A percentile compares a stretch with the other conserved stretches of the same genome.
These are phyloP conservation scores for Vesta saturnalis DNA, from an alignment of 2,888 invertebrate genomes.

Conservation along the genomic window DNA sequence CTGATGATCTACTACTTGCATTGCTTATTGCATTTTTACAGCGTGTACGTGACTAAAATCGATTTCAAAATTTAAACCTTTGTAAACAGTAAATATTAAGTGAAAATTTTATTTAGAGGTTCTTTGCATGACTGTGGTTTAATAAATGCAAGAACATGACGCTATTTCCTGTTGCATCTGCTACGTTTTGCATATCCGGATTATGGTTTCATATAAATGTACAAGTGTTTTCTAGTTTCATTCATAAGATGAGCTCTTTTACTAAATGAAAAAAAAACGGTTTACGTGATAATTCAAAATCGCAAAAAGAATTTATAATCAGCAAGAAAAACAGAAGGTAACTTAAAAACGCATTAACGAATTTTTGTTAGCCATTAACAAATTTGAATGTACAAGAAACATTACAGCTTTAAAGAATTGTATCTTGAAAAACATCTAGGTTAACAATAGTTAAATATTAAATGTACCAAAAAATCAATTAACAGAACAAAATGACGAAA, in stretches of 20 bases:
- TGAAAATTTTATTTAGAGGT: constrained; percentile 6
- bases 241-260: no score
- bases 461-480: constrained; percentile 35
- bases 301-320: not conserved
- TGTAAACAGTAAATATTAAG: constrained; percentile 2
- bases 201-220: constrained; percentile 27
- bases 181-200: constrained; percentile 39
- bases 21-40: constrained; percentile 31
- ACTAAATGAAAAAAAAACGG: no score
- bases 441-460: not conserved
- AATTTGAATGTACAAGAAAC: constrained; percentile 10
- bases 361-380: constrained; percentile 6
- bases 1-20: constrained; percentile 37
- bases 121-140: constrained; percentile 12
- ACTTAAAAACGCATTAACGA: constrained; percentile 21
- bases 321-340: no score
- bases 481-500: constrained; percentile 19
- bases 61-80: constrained; percentile 23
- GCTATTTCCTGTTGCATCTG: constrained; percentile 47
- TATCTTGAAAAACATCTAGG: no score
- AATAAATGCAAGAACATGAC: constrained; percentile 43
- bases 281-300: no score
- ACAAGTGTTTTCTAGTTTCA: constrained; percentile 6
- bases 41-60: constrained; percentile 37
- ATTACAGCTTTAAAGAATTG: not conserved